A percentile compares a stretch with the other conserved stretches of the same genome.
These are phyloP conservation scores for Carollia perspicillata DNA, from an alignment of 2,113 vertebrate genomes.

Conservation along the genomic window DNA sequence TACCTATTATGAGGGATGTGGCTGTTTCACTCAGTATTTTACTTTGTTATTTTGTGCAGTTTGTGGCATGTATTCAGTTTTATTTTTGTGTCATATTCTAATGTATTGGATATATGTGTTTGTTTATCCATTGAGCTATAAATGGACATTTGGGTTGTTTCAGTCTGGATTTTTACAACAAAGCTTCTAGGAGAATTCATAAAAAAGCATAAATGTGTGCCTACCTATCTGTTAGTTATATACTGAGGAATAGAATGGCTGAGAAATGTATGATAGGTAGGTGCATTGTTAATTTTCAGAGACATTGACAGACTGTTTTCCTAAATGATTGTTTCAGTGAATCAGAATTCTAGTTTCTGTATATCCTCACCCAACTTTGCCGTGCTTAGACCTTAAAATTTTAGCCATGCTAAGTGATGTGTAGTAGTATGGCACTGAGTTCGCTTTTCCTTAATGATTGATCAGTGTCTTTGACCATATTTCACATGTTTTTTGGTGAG, in stretches of 20 bases:
- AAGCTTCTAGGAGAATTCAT: background rate
- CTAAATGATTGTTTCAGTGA: background rate
- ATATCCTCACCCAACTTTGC: background rate
- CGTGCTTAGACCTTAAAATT: background rate
- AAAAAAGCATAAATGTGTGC: background rate
- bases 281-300: background rate
- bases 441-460: background rate
- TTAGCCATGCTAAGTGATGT: background rate
- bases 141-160: background rate
- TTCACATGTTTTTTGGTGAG: background rate
- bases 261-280: background rate
- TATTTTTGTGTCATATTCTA: background rate
- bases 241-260: background rate
- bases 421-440: background rate
- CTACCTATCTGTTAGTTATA: background rate
- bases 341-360: background rate
- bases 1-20: background rate
- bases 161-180: background rate
- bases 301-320: background rate
- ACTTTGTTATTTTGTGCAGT: background rate
- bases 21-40: background rate
- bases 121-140: background rate
- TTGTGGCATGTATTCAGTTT: background rate
- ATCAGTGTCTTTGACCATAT: background rate
- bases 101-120: background rate